These are phyloP conservation scores for Notothenia rossii DNA, from an alignment of 2,113 vertebrate species.

Conservation along the genomic window DNA sequence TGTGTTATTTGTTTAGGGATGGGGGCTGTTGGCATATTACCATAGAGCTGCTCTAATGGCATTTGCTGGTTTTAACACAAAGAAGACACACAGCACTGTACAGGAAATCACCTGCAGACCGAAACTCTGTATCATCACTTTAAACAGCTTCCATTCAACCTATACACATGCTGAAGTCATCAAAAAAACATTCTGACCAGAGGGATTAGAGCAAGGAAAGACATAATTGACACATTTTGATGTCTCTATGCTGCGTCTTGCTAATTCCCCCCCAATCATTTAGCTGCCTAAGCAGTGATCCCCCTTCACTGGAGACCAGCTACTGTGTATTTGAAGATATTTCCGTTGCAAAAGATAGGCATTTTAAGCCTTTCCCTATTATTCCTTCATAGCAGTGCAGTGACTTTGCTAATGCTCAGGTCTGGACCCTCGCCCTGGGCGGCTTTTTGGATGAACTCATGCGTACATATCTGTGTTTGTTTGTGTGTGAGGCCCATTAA, in stretches of 20 bases:
- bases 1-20: slow-evolving; percentile 79
- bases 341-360: slow-evolving; percentile 59
- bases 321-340: slow-evolving; percentile 61
- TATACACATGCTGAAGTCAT: slow-evolving; percentile 61
- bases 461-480: slow-evolving; percentile 81
- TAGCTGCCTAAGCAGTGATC: slow-evolving; percentile 69
- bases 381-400: slow-evolving; percentile 64
- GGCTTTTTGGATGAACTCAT: slow-evolving; percentile 80
- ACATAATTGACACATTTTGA: slow-evolving; percentile 73
- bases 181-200: slow-evolving; percentile 56
- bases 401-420: slow-evolving; percentile 76
- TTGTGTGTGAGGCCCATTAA: slow-evolving; percentile 83
- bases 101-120: slow-evolving; percentile 62
- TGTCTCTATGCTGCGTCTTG: slow-evolving; percentile 62
- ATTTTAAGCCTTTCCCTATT: slow-evolving; percentile 59
- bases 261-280: slow-evolving; percentile 72
- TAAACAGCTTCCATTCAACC: slow-evolving; percentile 53
- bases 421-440: slow-evolving; percentile 81
- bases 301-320: slow-evolving; percentile 62
- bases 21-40: slow-evolving; percentile 68
- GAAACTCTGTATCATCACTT: slow-evolving; percentile 62
- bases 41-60: slow-evolving; percentile 59
- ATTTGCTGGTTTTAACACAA: slow-evolving; percentile 50
- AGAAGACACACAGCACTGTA: slow-evolving; percentile 29
- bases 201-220: slow-evolving; percentile 61